Base-by-base conservation (phyloP, 2,888 invertebrate genomes). In the Itoplectis maculator region DNA sequence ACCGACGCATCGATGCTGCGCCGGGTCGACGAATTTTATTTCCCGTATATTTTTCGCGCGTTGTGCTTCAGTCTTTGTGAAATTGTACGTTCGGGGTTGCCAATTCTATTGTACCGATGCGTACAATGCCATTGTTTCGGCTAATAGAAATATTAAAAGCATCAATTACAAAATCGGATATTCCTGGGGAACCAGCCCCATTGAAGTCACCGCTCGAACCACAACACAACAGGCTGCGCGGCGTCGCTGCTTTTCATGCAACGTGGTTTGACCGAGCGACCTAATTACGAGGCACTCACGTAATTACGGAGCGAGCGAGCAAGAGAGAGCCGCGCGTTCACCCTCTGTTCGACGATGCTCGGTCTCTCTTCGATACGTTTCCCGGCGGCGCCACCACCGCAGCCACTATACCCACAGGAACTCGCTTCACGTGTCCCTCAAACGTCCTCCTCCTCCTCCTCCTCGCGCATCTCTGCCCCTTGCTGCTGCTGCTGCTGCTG, bases 201-300 rank as follows among this genome's bases (percentile, higher is more conserved):
- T 72, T 45, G 72, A 20, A 72, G 35, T 59, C 29, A 15, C 72
- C 13, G 72, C 29, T 56, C 5, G 47, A 7, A 35, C 72, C 65
- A 40, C 74, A 59, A 42, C 15, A 56, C 63, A 47, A 66, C 15
- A 68, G 72, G n/a, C n/a, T n/a, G n/a, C n/a, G n/a, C 56, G 45
- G 45, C 49, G 35, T 40, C 47, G 45, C 18, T 79, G 73, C 65
- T 79, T 75, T 79, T 70, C 74, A 75, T 72, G 79, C 74, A 72
- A 59, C 70, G 80, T 59, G 82, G 82, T 84, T 81, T 83, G 83
- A 82, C 83, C 86, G 84, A 81, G 81, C 82, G 86, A 86, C 86
- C 86, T 79, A 86, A 84, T 84, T 86, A 83, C 81, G 68, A 72
- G 74, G 76, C 77, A 82, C 80, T 80, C 82, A 72, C 82, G 82